Evolutionary conservation across 2,113 vertebrate genomes (phyloP), one percentile per base, ranked within the genome.

Genomic region (Isurus oxyrinchus): DNA sequence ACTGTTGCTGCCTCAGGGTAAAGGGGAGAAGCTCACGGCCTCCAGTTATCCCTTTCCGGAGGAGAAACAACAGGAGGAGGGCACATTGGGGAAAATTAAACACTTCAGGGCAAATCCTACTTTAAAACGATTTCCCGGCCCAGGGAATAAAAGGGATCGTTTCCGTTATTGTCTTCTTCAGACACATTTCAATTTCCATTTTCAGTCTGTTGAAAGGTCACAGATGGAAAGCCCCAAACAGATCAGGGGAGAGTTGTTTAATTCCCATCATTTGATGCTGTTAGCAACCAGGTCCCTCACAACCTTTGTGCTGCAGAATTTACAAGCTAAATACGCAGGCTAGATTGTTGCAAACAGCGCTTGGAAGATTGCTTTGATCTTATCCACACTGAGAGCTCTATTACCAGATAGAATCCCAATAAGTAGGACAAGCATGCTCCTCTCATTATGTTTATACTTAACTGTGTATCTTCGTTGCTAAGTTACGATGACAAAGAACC

Each of bases 251-350:
- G 35, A 55, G 94, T 76, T 49, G 19, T 76, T 72, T 95, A 67
- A 95, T 95, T 95, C 10, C 25, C 94, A 72, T 49, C 27, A 72
- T 95, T 69, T 72, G 27, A 95, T 95, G 94, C 19, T 95, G 94
- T 95, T 95, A 72, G 94, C 94, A 76, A 72, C 66, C 67, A 55
- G 25, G 25, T 95, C 94, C 66, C 94, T 95, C 66, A 5, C 66
- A 72, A 53, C 94, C 94, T 76, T 95, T 76, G 49, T 95, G 66
- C 94, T 76, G 49, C 25, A 96, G 98, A 98, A 99, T 99, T 98
- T 98, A 98, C 98, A 98, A 99, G 98, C 98, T 98, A 98, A 99
- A 99, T 99, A 98, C 98, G 97, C 98, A 98, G 98, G 97, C 98
- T 97, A 98, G 98, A 98, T 98, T 97, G 97, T 97, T 98, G 98